A percentile compares a stretch with the other conserved stretches of the same genome.
phyloP scores from a whole-genome alignment of 2,113 vertebrate genomes.

The Sphaerodactylus townsendi region DNA sequence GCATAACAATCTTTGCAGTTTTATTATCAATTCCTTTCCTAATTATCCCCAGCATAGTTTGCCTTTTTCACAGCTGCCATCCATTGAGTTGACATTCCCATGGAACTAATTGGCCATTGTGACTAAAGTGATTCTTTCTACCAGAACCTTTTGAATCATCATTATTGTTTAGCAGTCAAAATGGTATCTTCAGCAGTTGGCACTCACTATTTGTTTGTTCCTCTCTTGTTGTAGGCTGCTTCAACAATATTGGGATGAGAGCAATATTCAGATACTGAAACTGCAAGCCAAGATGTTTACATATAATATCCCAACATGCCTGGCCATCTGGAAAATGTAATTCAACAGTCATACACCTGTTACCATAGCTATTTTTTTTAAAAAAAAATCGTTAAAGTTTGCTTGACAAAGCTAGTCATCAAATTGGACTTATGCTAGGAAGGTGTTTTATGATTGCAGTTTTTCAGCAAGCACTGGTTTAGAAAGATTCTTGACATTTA shows the following conservation, averaged over 20 bases:
- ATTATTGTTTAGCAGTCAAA: not conserved
- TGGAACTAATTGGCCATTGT: too few relatives aligned
- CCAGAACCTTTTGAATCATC: too few relatives aligned
- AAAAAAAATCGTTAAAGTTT: constrained; percentile 67
- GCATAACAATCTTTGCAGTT: too few relatives aligned
- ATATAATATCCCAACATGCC: constrained; percentile 86
- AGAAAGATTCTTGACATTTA: constrained; percentile 26
- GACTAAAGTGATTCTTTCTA: too few relatives aligned
- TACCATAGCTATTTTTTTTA: constrained; percentile 76
- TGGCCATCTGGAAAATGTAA: constrained; percentile 98
- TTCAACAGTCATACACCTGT: constrained; percentile 84
- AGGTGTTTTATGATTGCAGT: constrained; percentile 55
- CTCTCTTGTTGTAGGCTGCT: constrained; percentile 81
- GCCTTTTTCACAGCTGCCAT: too few relatives aligned
- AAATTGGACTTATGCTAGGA: constrained; percentile 46
- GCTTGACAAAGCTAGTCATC: constrained; percentile 73
- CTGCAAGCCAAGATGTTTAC: constrained; percentile 93
- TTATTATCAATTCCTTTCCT: too few relatives aligned
- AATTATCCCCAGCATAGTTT: too few relatives aligned
- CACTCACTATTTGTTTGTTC: not conserved
- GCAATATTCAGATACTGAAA: constrained; percentile 90
- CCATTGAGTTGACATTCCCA: too few relatives aligned
- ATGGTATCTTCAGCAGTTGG: not conserved
- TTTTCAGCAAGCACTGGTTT: constrained; percentile 44
- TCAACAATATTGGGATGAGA: constrained; percentile 88